Percentiles rank a stretch among this genome's conserved stretches.
phyloP scores from a whole-genome alignment of 2,797 vertebrate genomes.

The Meda fulgida region DNA sequence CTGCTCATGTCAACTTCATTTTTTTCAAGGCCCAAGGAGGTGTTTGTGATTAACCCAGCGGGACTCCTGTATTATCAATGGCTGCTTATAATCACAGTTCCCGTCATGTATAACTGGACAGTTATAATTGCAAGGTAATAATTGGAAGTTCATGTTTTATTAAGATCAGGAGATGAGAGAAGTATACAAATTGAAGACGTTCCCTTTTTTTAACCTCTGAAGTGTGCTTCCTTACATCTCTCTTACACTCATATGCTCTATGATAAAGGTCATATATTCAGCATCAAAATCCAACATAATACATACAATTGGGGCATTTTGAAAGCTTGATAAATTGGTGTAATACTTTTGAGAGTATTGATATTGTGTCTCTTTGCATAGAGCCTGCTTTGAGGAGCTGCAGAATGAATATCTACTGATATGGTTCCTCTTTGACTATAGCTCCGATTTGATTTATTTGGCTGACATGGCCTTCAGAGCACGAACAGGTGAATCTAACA shows the following conservation, averaged over 20 bases:
- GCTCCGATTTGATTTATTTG: conserved; percentile 88
- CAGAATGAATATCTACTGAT: conserved; percentile 83
- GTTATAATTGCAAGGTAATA: conserved; percentile 93
- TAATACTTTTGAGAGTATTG: neutral
- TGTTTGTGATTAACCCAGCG: conserved; percentile 89
- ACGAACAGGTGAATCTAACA: conserved; percentile 85
- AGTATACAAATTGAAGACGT: neutral
- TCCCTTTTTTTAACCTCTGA: neutral
- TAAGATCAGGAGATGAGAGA: neutral
- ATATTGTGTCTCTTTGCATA: conserved; percentile 65
- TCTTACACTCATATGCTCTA: neutral
- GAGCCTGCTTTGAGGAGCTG: conserved; percentile 95
- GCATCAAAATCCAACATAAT: neutral
- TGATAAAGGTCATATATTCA: neutral
- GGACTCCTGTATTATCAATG: conserved; percentile 93
- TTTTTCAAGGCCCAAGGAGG: conserved; percentile 79
- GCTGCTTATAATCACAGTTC: conserved; percentile 91
- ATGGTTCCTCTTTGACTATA: conserved; percentile 90
- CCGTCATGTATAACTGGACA: conserved; percentile 99
- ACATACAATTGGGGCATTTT: neutral
- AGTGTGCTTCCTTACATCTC: neutral
- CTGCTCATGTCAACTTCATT: conserved; percentile 13
- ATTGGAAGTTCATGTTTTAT: conserved; percentile 1
- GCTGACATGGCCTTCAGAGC: conserved; percentile 89
- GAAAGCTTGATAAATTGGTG: neutral